Percentiles rank a stretch among this genome's conserved stretches.
Evolutionary conservation across 1,140 invertebrate species (phyloP).

Genomic region (Amphibalanus amphitrite): DNA sequence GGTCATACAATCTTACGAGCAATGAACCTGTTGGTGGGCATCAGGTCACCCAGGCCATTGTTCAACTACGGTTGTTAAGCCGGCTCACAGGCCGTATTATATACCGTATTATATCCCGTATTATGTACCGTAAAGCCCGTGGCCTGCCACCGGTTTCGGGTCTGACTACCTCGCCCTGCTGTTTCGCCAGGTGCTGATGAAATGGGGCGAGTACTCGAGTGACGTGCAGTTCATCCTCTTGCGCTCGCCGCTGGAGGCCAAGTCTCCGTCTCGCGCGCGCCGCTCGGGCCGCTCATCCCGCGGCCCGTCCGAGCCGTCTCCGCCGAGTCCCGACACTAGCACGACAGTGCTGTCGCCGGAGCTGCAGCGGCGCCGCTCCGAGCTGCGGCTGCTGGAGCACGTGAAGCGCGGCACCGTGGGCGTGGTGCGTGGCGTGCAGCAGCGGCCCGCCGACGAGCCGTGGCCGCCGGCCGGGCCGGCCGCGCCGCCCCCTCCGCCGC

Average conservation of each 20-base stretch:
- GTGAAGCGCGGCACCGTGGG: neutral
- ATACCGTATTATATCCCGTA: too few species aligned
- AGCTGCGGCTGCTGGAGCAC: constrained; percentile 1
- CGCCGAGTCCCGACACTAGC: neutral
- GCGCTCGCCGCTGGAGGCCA: constrained; percentile 33
- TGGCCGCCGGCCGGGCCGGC: neutral
- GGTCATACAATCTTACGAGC: too few species aligned
- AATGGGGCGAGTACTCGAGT: constrained; percentile 93
- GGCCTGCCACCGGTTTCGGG: too few species aligned
- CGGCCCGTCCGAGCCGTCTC: neutral
- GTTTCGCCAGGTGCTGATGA: constrained; percentile 54
- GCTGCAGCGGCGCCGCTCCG: constrained; percentile 1
- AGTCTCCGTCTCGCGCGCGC: constrained; percentile 9
- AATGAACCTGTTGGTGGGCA: too few species aligned
- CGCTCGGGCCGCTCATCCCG: neutral
- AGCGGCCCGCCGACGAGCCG: neutral
- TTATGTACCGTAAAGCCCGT: too few species aligned
- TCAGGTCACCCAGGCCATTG: too few species aligned
- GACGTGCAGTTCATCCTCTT: constrained; percentile 89
- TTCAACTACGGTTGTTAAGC: too few species aligned
- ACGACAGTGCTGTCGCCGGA: constrained; percentile 1
- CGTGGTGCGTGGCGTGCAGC: neutral
- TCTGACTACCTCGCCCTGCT: too few species aligned
- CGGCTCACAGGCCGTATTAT: too few species aligned
- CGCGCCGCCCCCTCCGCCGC: too few species aligned